A percentile compares a stretch with the other conserved stretches of the same genome.
phyloP scores from a whole-genome alignment of 2,888 invertebrate species.

The Sphecodes monilicornis region DNA sequence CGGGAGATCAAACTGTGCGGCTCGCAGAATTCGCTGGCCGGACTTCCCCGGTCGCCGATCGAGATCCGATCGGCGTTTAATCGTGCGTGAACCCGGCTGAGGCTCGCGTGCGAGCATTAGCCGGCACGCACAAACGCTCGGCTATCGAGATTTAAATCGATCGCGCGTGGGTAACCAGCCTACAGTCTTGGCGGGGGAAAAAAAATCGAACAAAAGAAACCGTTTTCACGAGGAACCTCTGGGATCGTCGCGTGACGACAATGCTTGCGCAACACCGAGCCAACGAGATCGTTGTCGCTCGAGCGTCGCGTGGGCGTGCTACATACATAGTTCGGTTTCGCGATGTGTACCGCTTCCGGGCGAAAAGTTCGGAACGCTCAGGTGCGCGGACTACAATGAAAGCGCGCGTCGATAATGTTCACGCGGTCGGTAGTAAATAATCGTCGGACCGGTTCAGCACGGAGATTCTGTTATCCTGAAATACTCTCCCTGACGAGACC shows the following conservation, averaged over 20 bases:
- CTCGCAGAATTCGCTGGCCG: background rate
- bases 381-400: slow-evolving; percentile 34
- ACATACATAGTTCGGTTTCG: slow-evolving; percentile 33
- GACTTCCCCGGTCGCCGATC: background rate
- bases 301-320: slow-evolving; percentile 47
- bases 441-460: too few species aligned
- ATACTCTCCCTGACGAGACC: too few species aligned
- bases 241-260: slow-evolving; percentile 72
- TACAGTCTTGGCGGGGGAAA: background rate
- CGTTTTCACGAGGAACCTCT: slow-evolving; percentile 32
- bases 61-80: slow-evolving; percentile 37
- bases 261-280: slow-evolving; percentile 62
- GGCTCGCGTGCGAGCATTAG: slow-evolving; percentile 40
- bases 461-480: too few species aligned
- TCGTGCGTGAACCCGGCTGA: slow-evolving; percentile 40
- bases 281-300: slow-evolving; percentile 52
- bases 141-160: slow-evolving; percentile 5
- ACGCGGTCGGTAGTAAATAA: slow-evolving; percentile 6
- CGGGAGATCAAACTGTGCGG: background rate
- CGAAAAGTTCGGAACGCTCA: slow-evolving; percentile 37
- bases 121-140: slow-evolving; percentile 28
- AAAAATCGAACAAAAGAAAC: background rate
- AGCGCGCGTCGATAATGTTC: slow-evolving; percentile 4
- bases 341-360: slow-evolving; percentile 33
- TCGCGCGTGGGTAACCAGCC: slow-evolving; percentile 22